Conservation (phyloP, 2,113 vertebrate genomes). For the Corapipo altera region DNA sequence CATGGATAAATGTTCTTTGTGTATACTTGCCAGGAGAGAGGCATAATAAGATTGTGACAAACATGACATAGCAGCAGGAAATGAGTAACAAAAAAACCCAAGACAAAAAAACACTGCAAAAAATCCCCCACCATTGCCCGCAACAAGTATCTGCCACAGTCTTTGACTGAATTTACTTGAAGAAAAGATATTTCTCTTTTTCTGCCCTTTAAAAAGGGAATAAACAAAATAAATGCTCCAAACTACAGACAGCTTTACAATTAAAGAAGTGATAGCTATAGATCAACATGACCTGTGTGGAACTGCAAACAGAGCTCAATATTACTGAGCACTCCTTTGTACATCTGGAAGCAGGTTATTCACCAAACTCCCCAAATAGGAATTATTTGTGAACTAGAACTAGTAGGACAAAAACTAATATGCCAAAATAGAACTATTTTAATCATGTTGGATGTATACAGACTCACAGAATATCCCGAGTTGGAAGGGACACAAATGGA, state of each 20-base stretch:
- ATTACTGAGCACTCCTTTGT: background rate
- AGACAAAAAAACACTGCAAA: background rate
- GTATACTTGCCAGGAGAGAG: background rate
- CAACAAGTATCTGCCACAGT: background rate
- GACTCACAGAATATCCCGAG: background rate
- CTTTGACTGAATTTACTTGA: background rate
- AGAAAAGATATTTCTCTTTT: background rate
- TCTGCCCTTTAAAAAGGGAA: background rate
- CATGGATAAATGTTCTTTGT: background rate
- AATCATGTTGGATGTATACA: background rate
- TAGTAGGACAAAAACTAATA: background rate
- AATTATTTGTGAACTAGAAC: background rate
- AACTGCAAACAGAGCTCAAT: background rate
- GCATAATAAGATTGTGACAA: background rate
- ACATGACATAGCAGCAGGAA: background rate
- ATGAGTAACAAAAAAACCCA: background rate
- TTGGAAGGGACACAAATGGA: background rate
- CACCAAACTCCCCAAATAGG: background rate
- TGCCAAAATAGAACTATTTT: background rate
- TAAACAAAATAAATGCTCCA: background rate
- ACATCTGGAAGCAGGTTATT: background rate
- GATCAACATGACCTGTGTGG: background rate
- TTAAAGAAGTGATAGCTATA: background rate
- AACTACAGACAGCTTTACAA: background rate
- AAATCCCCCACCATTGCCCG: background rate